phyloP scores from a whole-genome alignment of 2,113 vertebrate genomes.

The Taxidea taxus region DNA sequence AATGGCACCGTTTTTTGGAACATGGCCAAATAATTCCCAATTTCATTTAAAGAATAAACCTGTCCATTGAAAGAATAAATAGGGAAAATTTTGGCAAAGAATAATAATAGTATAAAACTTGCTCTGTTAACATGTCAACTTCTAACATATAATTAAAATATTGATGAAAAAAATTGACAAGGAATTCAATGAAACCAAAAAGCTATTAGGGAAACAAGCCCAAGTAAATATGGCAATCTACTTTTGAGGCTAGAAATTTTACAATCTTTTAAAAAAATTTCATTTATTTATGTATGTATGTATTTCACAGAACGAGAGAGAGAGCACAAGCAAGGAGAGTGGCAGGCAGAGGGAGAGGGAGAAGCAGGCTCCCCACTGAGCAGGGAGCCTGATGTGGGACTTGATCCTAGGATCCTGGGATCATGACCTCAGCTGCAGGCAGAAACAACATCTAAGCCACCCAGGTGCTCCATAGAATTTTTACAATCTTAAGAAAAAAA shows the following conservation, averaged over 20 bases:
- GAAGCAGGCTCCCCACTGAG: background rate
- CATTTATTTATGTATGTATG: background rate
- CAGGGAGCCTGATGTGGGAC: no score
- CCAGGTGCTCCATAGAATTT: background rate
- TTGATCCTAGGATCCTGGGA: background rate
- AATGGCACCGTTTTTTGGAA: background rate
- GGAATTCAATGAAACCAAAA: background rate
- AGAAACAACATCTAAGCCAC: background rate
- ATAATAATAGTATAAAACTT: background rate
- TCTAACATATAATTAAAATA: constrained; percentile 4
- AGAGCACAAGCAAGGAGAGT: background rate
- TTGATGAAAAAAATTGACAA: background rate
- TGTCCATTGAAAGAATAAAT: background rate
- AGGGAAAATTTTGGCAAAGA: background rate
- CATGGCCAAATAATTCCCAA: background rate
- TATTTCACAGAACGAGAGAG: background rate
- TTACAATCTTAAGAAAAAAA: background rate
- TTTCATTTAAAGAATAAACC: background rate
- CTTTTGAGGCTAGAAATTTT: background rate
- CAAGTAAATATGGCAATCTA: background rate
- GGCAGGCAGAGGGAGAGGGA: background rate
- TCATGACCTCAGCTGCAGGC: background rate
- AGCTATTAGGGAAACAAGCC: background rate
- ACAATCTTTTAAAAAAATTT: background rate
- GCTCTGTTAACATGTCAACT: background rate